Percentiles rank a stretch among this genome's conserved stretches.
These are phyloP conservation scores for Lacanobia oleracea DNA, from an alignment of 2,888 invertebrate genomes.

Conservation along the genomic window DNA sequence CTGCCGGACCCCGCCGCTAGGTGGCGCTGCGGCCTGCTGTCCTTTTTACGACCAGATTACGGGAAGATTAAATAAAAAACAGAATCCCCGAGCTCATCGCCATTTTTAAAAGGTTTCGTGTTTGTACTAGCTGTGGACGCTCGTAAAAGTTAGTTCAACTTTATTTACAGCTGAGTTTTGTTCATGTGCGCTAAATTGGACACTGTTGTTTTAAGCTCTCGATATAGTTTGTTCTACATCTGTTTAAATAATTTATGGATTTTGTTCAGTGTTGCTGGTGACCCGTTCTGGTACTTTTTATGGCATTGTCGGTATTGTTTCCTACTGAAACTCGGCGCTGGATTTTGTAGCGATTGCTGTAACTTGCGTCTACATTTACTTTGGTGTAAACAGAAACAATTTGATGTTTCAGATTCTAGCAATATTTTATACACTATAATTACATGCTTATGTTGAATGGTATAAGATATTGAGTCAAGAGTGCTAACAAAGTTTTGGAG, in stretches of 20 bases:
- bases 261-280: constrained; percentile 40
- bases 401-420: not conserved
- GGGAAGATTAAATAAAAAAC: constrained; percentile 76
- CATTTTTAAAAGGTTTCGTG: constrained; percentile 66
- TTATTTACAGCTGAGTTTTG: constrained; percentile 66
- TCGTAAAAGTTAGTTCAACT: constrained; percentile 67
- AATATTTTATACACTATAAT: not conserved
- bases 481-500: not conserved
- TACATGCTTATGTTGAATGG: not conserved
- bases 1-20: constrained; percentile 43
- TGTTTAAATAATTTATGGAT: constrained; percentile 62
- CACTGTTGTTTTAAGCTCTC: constrained; percentile 60
- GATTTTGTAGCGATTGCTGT: constrained; percentile 15
- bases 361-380: constrained; percentile 2
- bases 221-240: constrained; percentile 60
- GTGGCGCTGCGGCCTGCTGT: constrained; percentile 62
- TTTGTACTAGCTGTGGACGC: constrained; percentile 58
- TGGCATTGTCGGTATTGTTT: constrained; percentile 33
- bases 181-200: constrained; percentile 60
- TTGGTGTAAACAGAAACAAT: constrained; percentile 2
- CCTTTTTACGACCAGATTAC: constrained; percentile 76
- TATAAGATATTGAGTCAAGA: not conserved
- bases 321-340: constrained; percentile 18
- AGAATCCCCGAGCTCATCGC: constrained; percentile 61
- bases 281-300: constrained; percentile 43